Base-by-base conservation (phyloP, 1,140 invertebrate genomes). In the Listronotus bonariensis region DNA sequence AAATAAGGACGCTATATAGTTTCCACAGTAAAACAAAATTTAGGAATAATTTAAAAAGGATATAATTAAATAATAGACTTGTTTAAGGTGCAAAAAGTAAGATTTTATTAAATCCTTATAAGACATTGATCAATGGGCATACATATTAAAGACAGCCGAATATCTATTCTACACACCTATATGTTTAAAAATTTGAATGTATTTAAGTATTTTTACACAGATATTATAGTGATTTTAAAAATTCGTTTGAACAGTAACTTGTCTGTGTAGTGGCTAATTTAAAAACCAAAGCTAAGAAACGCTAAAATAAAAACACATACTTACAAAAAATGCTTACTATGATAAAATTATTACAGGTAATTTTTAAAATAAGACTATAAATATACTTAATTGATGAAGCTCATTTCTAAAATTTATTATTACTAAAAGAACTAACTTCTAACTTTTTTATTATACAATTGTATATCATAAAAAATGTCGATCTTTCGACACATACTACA, bases 371-470 rank as follows among this genome's bases (percentile, higher is more conserved):
- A 49, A 59, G 42, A 43, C 38, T 53, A 53, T 41, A 53, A 52
- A 52, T 14, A 48, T 53, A 62, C 43, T 59, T 49, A 59, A 59
- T 45, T 40, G 17, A 45, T 34, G 38, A 62, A 53, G 49, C 49
- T 62, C 49, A 54, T 43, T 40, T 53, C 46, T 62, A 53, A 53
- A 62, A 43, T 49, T 52, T 43, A 62, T 58, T 58, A 58, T 20
- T 58, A 43, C 55, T 58, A 58, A 58, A 40, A 58, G 42, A 43
- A 36, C 61, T 64, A 64, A 57, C n/a, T 34, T 53, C 61, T 64
- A 64, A 48, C 38, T 48, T 36, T 63, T 55, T 64, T 64, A 64
- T 56, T 17, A 64, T 64, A 64, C 61, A 64, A 46, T 57, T 64
- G 58, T 61, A 64, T 64, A 53, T 14, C 18, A 49, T 59, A 46